Conservation (phyloP, 2,888 invertebrate species). For the Sycophila texana region DNA sequence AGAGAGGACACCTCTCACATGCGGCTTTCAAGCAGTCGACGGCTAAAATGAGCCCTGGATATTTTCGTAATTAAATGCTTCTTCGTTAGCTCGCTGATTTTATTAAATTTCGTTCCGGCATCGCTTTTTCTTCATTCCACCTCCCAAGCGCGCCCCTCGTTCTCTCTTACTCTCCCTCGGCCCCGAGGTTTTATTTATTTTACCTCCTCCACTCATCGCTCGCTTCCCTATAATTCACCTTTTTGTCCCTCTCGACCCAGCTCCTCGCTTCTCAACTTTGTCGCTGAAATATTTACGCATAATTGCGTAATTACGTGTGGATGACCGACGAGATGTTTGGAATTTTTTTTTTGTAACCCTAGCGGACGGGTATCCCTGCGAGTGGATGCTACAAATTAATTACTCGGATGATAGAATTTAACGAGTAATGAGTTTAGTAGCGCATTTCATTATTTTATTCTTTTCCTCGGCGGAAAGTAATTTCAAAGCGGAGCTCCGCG, state of each 20-base stretch:
- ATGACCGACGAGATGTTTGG: not conserved
- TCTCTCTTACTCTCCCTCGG: not conserved
- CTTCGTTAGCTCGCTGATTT: conserved; percentile 47
- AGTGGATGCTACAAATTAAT: too few relatives aligned
- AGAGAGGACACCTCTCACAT: not conserved
- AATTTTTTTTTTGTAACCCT: not conserved
- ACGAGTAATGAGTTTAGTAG: too few relatives aligned
- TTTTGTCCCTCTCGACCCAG: not conserved
- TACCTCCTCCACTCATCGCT: not conserved
- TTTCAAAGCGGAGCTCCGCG: too few relatives aligned
- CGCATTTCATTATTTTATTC: too few relatives aligned
- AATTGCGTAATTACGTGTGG: conserved; percentile 10
- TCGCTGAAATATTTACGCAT: conserved; percentile 7
- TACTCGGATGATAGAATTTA: too few relatives aligned
- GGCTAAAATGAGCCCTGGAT: conserved; percentile 37
- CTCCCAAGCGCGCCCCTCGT: not conserved
- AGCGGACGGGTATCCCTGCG: not conserved
- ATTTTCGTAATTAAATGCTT: conserved; percentile 53
- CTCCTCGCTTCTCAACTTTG: conserved; percentile 30
- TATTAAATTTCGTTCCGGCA: conserved; percentile 43
- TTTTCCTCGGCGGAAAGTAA: too few relatives aligned
- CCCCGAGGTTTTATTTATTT: conserved; percentile 1
- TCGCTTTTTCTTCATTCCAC: conserved; percentile 31
- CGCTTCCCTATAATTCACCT: not conserved
- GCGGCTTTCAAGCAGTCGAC: not conserved